Evolutionary conservation across 2,888 invertebrate species (phyloP).

Genomic region (Bugula neritina): DNA sequence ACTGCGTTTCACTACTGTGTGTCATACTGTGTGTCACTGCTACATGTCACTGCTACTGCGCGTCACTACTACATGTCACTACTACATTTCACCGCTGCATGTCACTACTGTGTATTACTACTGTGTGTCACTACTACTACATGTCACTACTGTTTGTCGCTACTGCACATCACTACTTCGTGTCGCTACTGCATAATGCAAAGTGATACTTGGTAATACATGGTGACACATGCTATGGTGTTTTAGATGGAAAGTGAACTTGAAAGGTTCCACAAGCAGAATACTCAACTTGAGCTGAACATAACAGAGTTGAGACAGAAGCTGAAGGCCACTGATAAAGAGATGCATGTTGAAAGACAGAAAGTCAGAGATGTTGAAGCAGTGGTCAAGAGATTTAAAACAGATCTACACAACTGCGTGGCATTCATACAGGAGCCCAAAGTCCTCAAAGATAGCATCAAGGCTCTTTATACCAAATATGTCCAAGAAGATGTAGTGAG

Average conservation of each 20-base stretch:
- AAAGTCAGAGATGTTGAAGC: constrained; percentile 52
- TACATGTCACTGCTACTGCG: no score
- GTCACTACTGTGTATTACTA: no score
- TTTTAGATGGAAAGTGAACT: constrained; percentile 71
- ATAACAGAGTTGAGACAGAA: constrained; percentile 73
- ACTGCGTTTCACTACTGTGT: no score
- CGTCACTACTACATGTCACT: no score
- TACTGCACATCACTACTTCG: no score
- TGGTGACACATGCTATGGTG: no score
- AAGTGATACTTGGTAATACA: no score
- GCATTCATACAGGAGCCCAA: constrained; percentile 71
- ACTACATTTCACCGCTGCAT: no score
- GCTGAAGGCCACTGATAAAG: constrained; percentile 65
- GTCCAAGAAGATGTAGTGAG: constrained; percentile 54
- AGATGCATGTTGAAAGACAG: constrained; percentile 63
- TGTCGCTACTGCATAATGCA: no score
- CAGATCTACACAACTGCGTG: constrained; percentile 74
- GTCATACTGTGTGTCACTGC: no score
- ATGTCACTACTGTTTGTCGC: no score
- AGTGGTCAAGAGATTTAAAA: constrained; percentile 67
- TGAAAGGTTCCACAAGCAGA: constrained; percentile 70
- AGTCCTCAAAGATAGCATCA: constrained; percentile 59
- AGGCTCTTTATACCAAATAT: constrained; percentile 54
- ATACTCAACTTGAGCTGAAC: constrained; percentile 67
- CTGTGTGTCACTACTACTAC: no score